Evolutionary conservation across 2,113 vertebrate genomes (phyloP), one percentile per base, ranked within the genome.

Genomic region (Meleagris gallopavo): DNA sequence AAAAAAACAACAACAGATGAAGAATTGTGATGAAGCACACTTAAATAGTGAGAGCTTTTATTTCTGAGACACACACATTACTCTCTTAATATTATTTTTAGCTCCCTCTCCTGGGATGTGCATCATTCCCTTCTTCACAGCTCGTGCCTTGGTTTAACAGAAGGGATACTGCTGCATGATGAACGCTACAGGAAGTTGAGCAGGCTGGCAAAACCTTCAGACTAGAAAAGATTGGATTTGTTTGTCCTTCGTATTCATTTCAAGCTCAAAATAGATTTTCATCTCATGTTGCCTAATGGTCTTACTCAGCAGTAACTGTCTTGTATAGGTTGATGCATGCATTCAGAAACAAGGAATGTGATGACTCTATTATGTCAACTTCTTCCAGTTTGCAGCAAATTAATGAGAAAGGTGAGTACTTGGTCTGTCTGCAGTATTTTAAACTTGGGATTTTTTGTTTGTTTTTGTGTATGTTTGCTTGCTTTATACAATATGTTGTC

Each of bases 341-440:
- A 98, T 99, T 96, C 98, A 98, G 89, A 98, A 95, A 98, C 98
- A 78, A 99, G 98, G 96, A 97, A 97, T 5, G 91, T 98, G 86
- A 97, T 99, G 98, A 97, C 97, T 55, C 95, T 98, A 9, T 94
- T 99, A 60, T 94, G 98, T 36, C 98, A 98, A 1, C 97, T 99
- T 71, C 98, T 99, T 70, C 98, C 99, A 1, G 92, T 99, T 77
- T 99, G 98, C 95, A 98, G 97, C 97, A 99, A 98, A 92, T 97
- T 99, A 90, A 90, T 98, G 93, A 98, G 97, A 95, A 99, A 99
- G 98, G 99, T 98, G 50, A 97, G 94, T 70, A 43, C 4, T 54
- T 85, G 34, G 20, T 67, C 64, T 18, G 36, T 36, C 30, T 66
- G 30, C 9, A 65, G 12, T 29, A 9, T 32, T 78, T 43, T 25